Conservation (phyloP, 2,797 vertebrate species). For the Leptodactylus fallax region DNA sequence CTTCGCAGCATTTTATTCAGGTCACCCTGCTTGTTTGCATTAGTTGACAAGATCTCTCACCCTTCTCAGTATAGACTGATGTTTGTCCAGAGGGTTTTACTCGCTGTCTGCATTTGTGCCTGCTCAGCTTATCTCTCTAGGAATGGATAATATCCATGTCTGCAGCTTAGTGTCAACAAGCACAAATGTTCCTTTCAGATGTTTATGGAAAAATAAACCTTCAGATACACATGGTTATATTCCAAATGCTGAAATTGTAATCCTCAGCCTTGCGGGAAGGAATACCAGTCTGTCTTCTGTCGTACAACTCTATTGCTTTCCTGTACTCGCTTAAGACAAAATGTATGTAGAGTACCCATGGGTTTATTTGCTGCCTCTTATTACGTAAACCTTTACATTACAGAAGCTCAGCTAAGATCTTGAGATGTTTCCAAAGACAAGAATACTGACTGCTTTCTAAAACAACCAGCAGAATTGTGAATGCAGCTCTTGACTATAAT, state of each 20-base stretch:
- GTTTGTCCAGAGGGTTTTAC: neutral
- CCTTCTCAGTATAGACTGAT: neutral
- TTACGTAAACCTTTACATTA: too few species aligned
- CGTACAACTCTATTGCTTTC: neutral
- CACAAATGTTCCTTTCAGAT: slow-evolving; percentile 38
- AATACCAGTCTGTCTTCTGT: neutral
- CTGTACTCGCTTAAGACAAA: neutral
- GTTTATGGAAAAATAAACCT: slow-evolving; percentile 51
- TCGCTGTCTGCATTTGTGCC: neutral
- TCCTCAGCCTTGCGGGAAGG: neutral
- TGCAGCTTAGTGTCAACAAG: slow-evolving; percentile 39
- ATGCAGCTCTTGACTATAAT: too few species aligned
- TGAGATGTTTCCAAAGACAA: too few species aligned
- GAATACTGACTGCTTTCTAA: too few species aligned
- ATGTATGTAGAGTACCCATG: neutral
- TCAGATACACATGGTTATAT: slow-evolving; percentile 37
- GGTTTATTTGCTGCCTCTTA: neutral
- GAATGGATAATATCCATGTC: slow-evolving; percentile 34
- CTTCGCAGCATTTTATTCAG: neutral
- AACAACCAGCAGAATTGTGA: too few species aligned
- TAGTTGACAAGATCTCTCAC: neutral
- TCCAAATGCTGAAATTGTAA: slow-evolving; percentile 14
- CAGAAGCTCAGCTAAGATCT: too few species aligned
- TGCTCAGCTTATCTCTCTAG: slow-evolving; percentile 35
- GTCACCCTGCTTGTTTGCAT: neutral